A percentile compares a stretch with the other conserved stretches of the same genome.
Evolutionary conservation across 2,113 vertebrate genomes (phyloP).

Genomic region (Macquaria ambigua): DNA sequence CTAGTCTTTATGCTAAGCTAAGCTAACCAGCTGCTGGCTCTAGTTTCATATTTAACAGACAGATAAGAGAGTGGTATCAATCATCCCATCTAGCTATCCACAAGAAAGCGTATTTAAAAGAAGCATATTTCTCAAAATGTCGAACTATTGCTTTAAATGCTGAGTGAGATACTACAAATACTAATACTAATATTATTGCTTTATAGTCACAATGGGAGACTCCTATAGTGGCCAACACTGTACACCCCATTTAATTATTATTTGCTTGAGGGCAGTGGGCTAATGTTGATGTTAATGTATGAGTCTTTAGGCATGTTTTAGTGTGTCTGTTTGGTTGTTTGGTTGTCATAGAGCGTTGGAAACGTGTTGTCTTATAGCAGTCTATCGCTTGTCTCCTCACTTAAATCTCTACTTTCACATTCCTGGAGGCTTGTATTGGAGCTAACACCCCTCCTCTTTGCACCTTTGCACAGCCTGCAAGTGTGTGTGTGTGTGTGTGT

Average conservation of each 20-base stretch:
- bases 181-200: background rate
- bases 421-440: constrained; percentile 73
- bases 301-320: constrained; percentile 42
- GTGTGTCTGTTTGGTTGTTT: constrained; percentile 54
- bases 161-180: background rate
- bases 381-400: constrained; percentile 76
- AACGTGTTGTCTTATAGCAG: constrained; percentile 66
- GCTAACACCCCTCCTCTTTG: constrained; percentile 69
- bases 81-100: background rate
- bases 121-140: background rate
- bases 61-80: background rate
- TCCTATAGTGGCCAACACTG: background rate
- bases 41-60: background rate
- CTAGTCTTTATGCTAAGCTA: background rate
- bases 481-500: constrained; percentile 9
- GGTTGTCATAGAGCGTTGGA: constrained; percentile 60
- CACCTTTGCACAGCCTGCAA: constrained; percentile 53
- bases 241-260: constrained; percentile 38
- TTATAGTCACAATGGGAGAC: constrained; percentile 8
- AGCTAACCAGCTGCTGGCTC: background rate
- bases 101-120: background rate
- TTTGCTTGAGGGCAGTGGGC: constrained; percentile 36
- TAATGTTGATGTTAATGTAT: constrained; percentile 62
- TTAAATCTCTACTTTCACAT: constrained; percentile 77
- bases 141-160: background rate